Evolutionary conservation across 2,113 vertebrate species (phyloP).

Genomic region (Steatornis caripensis): DNA sequence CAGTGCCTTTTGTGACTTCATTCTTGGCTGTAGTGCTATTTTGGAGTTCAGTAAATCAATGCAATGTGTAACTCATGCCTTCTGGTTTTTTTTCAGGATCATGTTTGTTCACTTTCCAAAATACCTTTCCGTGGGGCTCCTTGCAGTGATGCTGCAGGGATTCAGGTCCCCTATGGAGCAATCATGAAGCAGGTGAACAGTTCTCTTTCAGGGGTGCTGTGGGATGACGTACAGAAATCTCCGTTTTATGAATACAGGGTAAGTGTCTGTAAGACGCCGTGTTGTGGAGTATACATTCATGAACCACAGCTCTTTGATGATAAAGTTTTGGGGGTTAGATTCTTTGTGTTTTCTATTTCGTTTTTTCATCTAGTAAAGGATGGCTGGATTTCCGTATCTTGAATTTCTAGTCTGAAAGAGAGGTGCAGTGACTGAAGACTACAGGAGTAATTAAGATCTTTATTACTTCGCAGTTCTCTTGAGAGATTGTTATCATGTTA

Average conservation of each 20-base stretch:
- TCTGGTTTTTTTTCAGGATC: constrained; percentile 66
- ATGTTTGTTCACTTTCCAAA: constrained; percentile 79
- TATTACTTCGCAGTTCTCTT: not conserved
- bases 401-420: not conserved
- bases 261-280: not conserved
- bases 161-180: constrained; percentile 80
- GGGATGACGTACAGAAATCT: constrained; percentile 83
- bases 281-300: not conserved
- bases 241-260: constrained; percentile 92
- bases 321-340: not conserved
- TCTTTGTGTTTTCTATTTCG: not conserved
- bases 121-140: constrained; percentile 88
- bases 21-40: not conserved
- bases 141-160: constrained; percentile 90
- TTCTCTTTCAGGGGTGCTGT: constrained; percentile 83
- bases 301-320: not conserved
- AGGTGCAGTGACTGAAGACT: not conserved
- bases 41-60: not conserved
- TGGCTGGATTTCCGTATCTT: not conserved
- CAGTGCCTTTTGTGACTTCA: not conserved
- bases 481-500: not conserved
- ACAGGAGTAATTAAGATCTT: not conserved
- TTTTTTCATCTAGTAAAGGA: not conserved
- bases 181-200: constrained; percentile 85
- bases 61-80: not conserved